Percentiles rank a stretch among this genome's conserved stretches.
Conservation (phyloP, 37 sponge, comb jelly and placozoan genomes). For the Beroe forskalii region DNA sequence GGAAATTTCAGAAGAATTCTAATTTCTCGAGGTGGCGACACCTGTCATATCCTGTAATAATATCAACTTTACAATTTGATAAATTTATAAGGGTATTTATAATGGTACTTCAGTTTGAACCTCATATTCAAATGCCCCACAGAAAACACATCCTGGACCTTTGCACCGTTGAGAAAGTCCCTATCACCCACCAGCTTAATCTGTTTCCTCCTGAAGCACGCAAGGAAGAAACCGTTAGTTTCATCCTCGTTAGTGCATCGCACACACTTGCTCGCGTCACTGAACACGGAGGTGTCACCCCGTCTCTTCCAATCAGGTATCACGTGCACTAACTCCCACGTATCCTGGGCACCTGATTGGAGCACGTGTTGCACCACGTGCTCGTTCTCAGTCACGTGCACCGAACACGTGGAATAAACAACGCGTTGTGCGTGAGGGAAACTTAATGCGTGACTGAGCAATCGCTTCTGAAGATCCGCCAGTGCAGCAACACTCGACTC, state of each 20-base stretch:
- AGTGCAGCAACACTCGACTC: slow-evolving; percentile 68
- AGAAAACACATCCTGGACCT: slow-evolving; percentile 42
- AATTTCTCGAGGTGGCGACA: no score
- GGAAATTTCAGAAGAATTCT: no score
- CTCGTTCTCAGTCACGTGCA: slow-evolving; percentile 89
- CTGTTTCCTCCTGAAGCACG: slow-evolving; percentile 72
- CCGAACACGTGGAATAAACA: slow-evolving; percentile 96
- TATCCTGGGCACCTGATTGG: neutral
- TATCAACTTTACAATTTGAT: neutral
- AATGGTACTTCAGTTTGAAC: neutral
- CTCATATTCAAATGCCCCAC: slow-evolving; percentile 26
- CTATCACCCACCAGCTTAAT: neutral
- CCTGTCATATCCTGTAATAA: no score
- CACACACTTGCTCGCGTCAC: slow-evolving; percentile 15
- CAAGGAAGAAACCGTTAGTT: slow-evolving; percentile 92
- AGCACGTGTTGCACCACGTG: slow-evolving; percentile 77
- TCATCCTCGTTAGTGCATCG: slow-evolving; percentile 68
- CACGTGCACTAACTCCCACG: slow-evolving; percentile 70
- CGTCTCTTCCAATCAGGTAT: slow-evolving; percentile 81
- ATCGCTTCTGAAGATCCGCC: slow-evolving; percentile 73
- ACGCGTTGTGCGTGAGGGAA: slow-evolving; percentile 85
- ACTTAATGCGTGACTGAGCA: slow-evolving; percentile 81
- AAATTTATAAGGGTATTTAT: slow-evolving; percentile 26
- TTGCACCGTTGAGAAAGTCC: neutral
- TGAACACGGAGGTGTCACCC: slow-evolving; percentile 66